Percentiles rank a stretch among this genome's conserved stretches.
These are phyloP conservation scores for Tribolium freemani DNA, from an alignment of 2,888 invertebrate genomes.

Conservation along the genomic window DNA sequence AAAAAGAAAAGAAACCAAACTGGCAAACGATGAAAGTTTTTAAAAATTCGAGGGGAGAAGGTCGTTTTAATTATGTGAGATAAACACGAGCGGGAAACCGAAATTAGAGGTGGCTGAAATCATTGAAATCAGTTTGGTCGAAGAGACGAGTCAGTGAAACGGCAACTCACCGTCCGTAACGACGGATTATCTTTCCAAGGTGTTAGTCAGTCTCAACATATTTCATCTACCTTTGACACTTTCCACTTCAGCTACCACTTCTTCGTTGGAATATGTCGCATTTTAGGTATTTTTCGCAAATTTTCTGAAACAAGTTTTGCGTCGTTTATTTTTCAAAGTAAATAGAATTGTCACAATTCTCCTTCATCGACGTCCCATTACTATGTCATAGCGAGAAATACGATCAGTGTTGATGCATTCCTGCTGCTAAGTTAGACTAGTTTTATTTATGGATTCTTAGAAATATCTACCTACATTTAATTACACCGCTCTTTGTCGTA, in stretches of 20 bases:
- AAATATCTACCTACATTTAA: slow-evolving; percentile 40
- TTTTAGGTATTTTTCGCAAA: slow-evolving; percentile 23
- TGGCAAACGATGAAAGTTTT: too few species aligned
- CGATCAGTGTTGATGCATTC: slow-evolving; percentile 39
- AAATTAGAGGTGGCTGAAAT: slow-evolving; percentile 51
- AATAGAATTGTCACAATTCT: slow-evolving; percentile 20
- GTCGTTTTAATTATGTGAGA: slow-evolving; percentile 51
- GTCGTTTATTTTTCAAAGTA: slow-evolving; percentile 6
- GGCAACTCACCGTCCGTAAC: slow-evolving; percentile 57
- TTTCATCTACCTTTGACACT: slow-evolving; percentile 11
- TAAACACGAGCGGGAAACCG: slow-evolving; percentile 47
- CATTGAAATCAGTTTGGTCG: slow-evolving; percentile 39
- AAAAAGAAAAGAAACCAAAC: too few species aligned
- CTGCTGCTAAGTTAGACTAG: slow-evolving; percentile 36
- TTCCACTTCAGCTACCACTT: slow-evolving; percentile 26
- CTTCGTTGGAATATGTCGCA: slow-evolving; percentile 12
- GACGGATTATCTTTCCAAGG: slow-evolving; percentile 51
- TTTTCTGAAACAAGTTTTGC: background rate
- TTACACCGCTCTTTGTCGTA: slow-evolving; percentile 39
- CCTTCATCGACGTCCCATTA: slow-evolving; percentile 19
- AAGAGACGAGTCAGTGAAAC: slow-evolving; percentile 45
- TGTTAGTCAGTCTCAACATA: slow-evolving; percentile 4
- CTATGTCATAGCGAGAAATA: slow-evolving; percentile 41
- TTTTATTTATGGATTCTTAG: slow-evolving; percentile 40
- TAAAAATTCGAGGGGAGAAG: slow-evolving; percentile 1